These are phyloP conservation scores for Dicrurus megarhynchus DNA, from an alignment of 2,113 vertebrate genomes.

Conservation along the genomic window DNA sequence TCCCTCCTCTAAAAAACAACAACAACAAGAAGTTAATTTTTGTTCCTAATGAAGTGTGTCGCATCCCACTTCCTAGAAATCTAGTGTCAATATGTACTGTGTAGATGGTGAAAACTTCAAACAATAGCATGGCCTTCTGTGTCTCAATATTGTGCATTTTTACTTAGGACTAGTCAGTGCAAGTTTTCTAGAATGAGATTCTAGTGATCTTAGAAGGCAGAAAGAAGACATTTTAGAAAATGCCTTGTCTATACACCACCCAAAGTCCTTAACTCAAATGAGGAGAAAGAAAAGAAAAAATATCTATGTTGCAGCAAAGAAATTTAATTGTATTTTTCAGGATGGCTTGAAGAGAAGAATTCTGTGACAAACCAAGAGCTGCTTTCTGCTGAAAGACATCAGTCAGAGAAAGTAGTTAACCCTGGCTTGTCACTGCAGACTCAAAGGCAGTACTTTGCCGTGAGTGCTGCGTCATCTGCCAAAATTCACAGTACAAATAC, in stretches of 20 bases:
- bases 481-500: neutral
- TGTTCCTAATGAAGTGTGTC: neutral
- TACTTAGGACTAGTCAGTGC: neutral
- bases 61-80: neutral
- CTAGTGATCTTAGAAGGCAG: neutral
- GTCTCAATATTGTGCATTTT: neutral
- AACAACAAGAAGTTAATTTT: neutral
- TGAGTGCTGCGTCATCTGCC: neutral
- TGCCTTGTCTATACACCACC: neutral
- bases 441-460: neutral
- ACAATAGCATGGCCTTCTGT: neutral
- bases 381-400: neutral
- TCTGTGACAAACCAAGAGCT: neutral
- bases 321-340: constrained; percentile 55
- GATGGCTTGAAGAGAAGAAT: constrained; percentile 39
- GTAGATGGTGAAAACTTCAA: neutral
- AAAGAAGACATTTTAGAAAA: neutral
- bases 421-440: neutral
- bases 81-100: neutral
- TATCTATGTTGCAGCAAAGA: neutral
- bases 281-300: neutral
- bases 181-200: neutral
- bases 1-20: neutral
- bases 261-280: neutral
- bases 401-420: neutral